phyloP scores from a whole-genome alignment of 2,113 vertebrate species.

The Carassius gibelio region DNA sequence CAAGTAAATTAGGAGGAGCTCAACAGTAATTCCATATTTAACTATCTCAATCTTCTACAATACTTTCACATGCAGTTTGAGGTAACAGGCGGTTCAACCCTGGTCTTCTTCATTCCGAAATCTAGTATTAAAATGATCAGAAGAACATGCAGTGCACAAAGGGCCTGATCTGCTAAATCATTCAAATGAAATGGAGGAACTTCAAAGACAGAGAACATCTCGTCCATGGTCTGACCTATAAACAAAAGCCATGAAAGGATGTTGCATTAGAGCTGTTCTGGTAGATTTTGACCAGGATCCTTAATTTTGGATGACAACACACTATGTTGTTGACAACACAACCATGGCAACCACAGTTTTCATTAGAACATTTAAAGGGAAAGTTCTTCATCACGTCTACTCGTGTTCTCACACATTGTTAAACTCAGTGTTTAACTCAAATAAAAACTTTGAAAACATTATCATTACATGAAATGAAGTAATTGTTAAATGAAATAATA shows the following conservation, averaged over 20 bases:
- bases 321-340: neutral
- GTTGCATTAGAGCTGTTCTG: neutral
- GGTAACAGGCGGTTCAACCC: constrained; percentile 19
- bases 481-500: neutral
- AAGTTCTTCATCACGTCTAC: neutral
- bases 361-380: neutral
- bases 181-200: constrained; percentile 19
- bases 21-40: constrained; percentile 28
- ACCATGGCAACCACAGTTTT: neutral
- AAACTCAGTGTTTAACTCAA: too few species aligned
- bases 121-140: constrained; percentile 20
- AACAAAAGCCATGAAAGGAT: constrained; percentile 35
- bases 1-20: constrained; percentile 11
- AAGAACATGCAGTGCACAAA: constrained; percentile 16
- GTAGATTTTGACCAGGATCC: constrained; percentile 3
- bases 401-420: neutral
- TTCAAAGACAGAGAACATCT: constrained; percentile 15
- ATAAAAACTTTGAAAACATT: neutral
- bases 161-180: constrained; percentile 3
- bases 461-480: neutral
- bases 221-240: constrained; percentile 10
- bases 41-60: constrained; percentile 42
- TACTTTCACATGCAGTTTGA: neutral
- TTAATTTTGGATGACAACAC: constrained; percentile 19
- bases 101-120: constrained; percentile 15